These are phyloP conservation scores for Exocentrus adspersus DNA, from an alignment of 2,888 invertebrate genomes.

Conservation along the genomic window DNA sequence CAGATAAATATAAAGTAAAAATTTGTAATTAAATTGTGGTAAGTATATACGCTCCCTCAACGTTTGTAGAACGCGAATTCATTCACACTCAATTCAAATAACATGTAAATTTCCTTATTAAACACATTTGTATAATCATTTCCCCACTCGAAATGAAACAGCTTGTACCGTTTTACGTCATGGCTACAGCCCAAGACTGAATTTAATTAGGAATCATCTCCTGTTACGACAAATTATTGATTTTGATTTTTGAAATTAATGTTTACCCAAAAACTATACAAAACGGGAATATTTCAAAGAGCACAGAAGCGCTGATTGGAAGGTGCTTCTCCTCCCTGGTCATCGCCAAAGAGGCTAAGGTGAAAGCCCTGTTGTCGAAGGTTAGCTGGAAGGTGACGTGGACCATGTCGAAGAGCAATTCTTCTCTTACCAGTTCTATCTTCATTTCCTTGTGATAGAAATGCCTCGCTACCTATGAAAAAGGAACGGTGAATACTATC, in stretches of 20 bases:
- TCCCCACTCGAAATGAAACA: no score
- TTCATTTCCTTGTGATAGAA: constrained; percentile 96
- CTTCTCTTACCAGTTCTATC: constrained; percentile 89
- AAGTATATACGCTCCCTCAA: no score
- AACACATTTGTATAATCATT: no score
- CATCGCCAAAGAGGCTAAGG: constrained; percentile 84
- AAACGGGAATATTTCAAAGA: constrained; percentile 98
- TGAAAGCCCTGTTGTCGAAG: constrained; percentile 94
- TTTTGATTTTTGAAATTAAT: no score
- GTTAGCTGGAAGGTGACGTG: constrained; percentile 94
- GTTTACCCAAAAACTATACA: constrained; percentile 94
- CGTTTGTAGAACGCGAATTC: no score
- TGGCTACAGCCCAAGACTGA: no score
- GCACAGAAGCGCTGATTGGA: constrained; percentile 87
- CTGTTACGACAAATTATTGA: neutral
- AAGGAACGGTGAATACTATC: no score
- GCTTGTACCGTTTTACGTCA: no score
- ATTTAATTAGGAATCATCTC: neutral
- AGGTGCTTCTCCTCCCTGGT: constrained; percentile 88
- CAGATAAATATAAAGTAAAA: no score
- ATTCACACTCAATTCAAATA: no score
- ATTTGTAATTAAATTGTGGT: no score
- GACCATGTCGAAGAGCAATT: constrained; percentile 87
- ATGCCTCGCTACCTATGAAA: constrained; percentile 81
- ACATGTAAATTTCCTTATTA: no score